Evolutionary conservation across 2,888 invertebrate species (phyloP), one percentile per base, ranked within the genome.

Genomic region (Campaea margaritaria): DNA sequence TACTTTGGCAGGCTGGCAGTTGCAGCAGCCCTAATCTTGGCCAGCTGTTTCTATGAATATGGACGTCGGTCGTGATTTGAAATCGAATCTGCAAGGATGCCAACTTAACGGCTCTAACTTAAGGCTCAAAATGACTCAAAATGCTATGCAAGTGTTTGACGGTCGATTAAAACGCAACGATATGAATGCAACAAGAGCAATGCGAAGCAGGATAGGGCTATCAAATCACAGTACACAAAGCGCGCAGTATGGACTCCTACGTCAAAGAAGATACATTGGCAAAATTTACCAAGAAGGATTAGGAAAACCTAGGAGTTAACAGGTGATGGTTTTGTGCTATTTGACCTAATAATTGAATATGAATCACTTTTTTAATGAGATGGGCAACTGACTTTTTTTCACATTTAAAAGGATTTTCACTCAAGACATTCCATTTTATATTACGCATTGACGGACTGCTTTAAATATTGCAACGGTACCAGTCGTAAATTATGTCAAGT

Each of bases 41-140:
- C 83, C 91, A 91, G 91, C 90, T 91, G 91, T 87, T 84, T 67
- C 75, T 70, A 68, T 83, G 84, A 83, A 87, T 89, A 89, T 78
- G 85, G 83, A 83, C 83, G 76, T 79, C 80, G 74, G 5, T 31
- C 31, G 63, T 70, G 72, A 74, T 68, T 69, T 27, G 54, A 34
- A 48, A 53, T 59, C 48, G 45, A 59, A 54, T 27, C 39, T 28
- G 42, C 39, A 4, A 61, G 68, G 67, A 69, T 51, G 55, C 55
- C n/a, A 52, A 64, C 59, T 57, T n/a, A 69, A 58, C 13, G 12
- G 54, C 45, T 11, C n/a, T 46, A 54, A 49, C 41, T 50, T 62
- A 64, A 68, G 64, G 60, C 72, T 68, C 74, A 60, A 49, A 58
- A 54, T 62, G 31, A 53, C 50, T 69, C 64, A 9, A 31, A 71